Base-by-base conservation (phyloP, 1,140 invertebrate species). In the Aricia agestis region DNA sequence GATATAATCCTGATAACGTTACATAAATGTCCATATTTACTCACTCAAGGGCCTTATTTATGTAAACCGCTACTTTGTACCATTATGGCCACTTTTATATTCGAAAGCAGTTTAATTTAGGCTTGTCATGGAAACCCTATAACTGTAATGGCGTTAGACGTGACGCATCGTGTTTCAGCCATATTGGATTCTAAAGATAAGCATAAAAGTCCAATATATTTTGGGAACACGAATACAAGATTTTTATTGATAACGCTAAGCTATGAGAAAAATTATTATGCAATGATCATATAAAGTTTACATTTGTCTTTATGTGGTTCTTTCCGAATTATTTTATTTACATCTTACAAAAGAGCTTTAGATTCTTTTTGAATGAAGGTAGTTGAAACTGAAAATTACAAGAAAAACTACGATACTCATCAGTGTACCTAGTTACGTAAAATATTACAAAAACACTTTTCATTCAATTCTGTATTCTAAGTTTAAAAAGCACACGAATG, bases 41-140 rank as follows among this genome's bases (percentile, higher is more conserved):
- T 10, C 45, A 52, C 45, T 52, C 10, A 52, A 52, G 10, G 36
- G 13, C 45, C 45, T 2, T 52, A 52, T 52, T 52, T 52, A 52
- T 52, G 13, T 52, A 52, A 52, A 52, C 45, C 1, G 45, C 45
- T 52, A 52, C 45, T 52, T 36, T 15, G 45, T 11, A 52, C 45
- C 13, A 52, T 52, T 52, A 25, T 10, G 59, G 18, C 59, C 59
- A 25, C 10, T 63, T 18, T 18, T 18, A 63, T 19, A 63, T 19
- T 25, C 18, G 59, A 63, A 63, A 63, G 59, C 59, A 19, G 59
- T 63, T 18, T 45, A 36, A 58, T 57, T 68, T 72, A 57, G 65
- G 61, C 36, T 52, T 45, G 71, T 68, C 67, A 72, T 59, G 63
- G 74, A 75, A 75, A 42, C 69, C 74, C 32, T 15, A 63, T 69